Conservation (phyloP, 2,113 vertebrate genomes). For the Pterocles gutturalis region DNA sequence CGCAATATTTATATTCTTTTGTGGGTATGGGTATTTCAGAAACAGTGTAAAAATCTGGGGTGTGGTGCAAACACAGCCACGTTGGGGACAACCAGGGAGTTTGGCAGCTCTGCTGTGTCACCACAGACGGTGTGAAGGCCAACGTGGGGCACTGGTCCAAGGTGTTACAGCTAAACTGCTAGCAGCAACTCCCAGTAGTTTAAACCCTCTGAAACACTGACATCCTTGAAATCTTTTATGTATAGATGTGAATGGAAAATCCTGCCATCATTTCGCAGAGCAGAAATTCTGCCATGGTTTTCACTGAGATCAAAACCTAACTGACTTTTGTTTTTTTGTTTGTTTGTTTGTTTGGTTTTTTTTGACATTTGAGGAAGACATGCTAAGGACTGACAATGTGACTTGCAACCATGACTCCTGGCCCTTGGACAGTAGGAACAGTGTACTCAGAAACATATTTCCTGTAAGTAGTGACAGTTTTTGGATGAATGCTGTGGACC, state of each 20-base stretch:
- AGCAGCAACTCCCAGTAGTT: not conserved
- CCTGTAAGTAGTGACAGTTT: not conserved
- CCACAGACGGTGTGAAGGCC: not conserved
- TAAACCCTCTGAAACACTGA: not conserved
- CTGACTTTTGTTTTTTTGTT: too few species aligned
- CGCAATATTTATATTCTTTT: not conserved
- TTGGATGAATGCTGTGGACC: not conserved
- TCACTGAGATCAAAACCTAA: not conserved
- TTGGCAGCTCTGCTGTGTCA: not conserved
- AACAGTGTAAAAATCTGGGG: not conserved
- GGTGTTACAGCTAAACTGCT: not conserved
- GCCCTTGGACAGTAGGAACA: not conserved
- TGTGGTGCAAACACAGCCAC: not conserved
- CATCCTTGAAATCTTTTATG: not conserved
- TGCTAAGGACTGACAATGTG: not conserved
- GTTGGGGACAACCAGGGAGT: not conserved
- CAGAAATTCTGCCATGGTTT: not conserved
- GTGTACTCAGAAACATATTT: not conserved
- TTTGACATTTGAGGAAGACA: not conserved
- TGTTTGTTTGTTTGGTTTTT: not conserved
- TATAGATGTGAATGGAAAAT: not conserved
- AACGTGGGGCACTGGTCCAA: not conserved
- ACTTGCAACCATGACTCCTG: not conserved
- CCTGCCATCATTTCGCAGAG: not conserved
- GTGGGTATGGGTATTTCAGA: not conserved